phyloP scores from a whole-genome alignment of 2,888 invertebrate genomes.

The Fragum fragum region DNA sequence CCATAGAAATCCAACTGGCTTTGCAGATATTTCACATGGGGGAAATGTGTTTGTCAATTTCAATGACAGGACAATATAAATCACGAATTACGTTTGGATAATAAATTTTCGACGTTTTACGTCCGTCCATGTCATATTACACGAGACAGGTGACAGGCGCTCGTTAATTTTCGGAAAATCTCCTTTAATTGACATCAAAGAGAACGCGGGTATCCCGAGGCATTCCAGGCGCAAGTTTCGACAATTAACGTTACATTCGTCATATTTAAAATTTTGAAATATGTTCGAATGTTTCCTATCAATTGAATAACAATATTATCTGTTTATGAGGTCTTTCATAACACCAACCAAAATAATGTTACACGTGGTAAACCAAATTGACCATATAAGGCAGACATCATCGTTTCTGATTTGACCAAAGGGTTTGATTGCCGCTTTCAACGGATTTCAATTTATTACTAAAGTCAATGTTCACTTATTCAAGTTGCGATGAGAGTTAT shows the following conservation, averaged over 20 bases:
- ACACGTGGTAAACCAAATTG: too few species aligned
- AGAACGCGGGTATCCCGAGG: constrained; percentile 1
- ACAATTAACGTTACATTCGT: constrained; percentile 23
- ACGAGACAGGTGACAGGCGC: constrained; percentile 22
- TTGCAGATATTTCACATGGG: neutral
- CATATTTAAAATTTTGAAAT: constrained; percentile 22
- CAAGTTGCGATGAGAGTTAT: too few species aligned
- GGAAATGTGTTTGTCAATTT: constrained; percentile 22
- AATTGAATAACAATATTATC: constrained; percentile 2
- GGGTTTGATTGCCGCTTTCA: too few species aligned
- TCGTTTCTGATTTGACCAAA: too few species aligned
- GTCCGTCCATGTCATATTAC: constrained; percentile 26
- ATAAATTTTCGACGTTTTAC: constrained; percentile 27
- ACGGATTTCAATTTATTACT: too few species aligned
- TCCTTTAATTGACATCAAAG: constrained; percentile 24
- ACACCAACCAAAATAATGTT: too few species aligned
- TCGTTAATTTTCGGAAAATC: constrained; percentile 20
- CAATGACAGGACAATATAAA: constrained; percentile 16
- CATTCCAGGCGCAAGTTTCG: neutral
- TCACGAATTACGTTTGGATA: constrained; percentile 17
- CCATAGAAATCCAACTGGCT: too few species aligned
- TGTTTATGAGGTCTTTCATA: neutral
- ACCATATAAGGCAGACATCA: too few species aligned
- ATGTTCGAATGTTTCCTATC: constrained; percentile 24
- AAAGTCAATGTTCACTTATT: too few species aligned